These are phyloP conservation scores for Drosophila sturtevanti DNA, from an alignment of 1,140 invertebrate genomes.

Conservation along the genomic window DNA sequence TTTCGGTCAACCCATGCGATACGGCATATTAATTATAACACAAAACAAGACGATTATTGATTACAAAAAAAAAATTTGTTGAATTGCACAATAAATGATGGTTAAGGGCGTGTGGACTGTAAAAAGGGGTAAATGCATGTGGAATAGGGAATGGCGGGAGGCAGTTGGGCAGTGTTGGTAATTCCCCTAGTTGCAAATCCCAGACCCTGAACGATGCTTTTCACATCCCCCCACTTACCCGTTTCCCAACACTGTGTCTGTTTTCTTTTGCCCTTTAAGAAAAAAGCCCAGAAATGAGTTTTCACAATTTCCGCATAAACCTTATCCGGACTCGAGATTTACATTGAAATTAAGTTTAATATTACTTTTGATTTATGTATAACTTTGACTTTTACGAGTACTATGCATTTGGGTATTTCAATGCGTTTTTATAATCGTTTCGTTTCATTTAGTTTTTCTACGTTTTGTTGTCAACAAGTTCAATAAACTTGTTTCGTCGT, in stretches of 20 bases:
- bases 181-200: constrained; percentile 26
- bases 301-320: constrained; percentile 34
- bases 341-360: constrained; percentile 7
- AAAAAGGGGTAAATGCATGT: no score
- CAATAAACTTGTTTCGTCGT: constrained; percentile 71
- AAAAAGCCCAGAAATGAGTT: constrained; percentile 19
- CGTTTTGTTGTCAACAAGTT: constrained; percentile 53
- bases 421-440: constrained; percentile 23
- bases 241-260: neutral
- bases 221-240: neutral
- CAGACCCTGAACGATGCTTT: constrained; percentile 8
- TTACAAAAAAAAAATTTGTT: constrained; percentile 21
- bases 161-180: constrained; percentile 17
- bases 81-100: constrained; percentile 27
- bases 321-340: neutral
- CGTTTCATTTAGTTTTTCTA: constrained; percentile 2
- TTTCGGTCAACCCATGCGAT: constrained; percentile 19
- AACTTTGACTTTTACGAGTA: no score
- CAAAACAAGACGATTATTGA: constrained; percentile 27
- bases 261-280: neutral
- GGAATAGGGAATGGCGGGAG: no score
- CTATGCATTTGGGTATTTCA: constrained; percentile 30
- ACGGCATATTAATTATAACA: constrained; percentile 35
- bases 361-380: neutral
- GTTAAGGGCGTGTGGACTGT: neutral